Percentiles rank a stretch among this genome's conserved stretches.
These are phyloP conservation scores for Cryptotis parvus DNA, from an alignment of 2,113 vertebrate species.

Conservation along the genomic window DNA sequence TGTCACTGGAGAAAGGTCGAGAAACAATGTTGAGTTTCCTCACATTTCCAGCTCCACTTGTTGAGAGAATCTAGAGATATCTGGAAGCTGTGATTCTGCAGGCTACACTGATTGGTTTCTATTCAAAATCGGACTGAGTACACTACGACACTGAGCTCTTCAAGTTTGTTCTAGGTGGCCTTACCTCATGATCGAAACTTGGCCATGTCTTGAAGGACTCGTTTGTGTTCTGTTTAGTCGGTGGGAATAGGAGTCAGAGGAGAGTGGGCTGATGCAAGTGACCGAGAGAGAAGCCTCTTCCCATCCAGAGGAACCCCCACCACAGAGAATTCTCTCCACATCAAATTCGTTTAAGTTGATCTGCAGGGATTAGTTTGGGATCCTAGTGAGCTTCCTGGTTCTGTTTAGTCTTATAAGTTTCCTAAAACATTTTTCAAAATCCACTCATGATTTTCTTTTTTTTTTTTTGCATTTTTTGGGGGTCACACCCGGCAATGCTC, in stretches of 20 bases:
- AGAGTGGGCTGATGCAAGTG: constrained; percentile 71
- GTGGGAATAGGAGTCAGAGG: constrained; percentile 66
- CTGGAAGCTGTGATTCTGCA: constrained; percentile 79
- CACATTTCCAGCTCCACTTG: constrained; percentile 82
- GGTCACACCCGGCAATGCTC: no score
- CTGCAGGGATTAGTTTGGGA: constrained; percentile 72
- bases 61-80: constrained; percentile 83
- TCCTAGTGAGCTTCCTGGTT: constrained; percentile 50
- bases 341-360: constrained; percentile 71
- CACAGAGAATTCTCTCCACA: constrained; percentile 67
- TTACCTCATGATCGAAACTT: constrained; percentile 83
- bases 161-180: constrained; percentile 85
- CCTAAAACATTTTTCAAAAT: constrained; percentile 79
- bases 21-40: constrained; percentile 66
- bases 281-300: constrained; percentile 77
- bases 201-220: constrained; percentile 66
- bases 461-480: no score
- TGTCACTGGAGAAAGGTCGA: constrained; percentile 63
- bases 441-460: constrained; percentile 72
- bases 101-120: constrained; percentile 68
- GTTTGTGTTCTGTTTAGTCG: constrained; percentile 77
- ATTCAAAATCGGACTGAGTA: constrained; percentile 80
- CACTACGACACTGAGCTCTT: constrained; percentile 77
- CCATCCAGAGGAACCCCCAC: constrained; percentile 74
- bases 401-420: constrained; percentile 77